Conservation (phyloP, 2,797 vertebrate genomes). For the Mormyrops boulengeri region DNA sequence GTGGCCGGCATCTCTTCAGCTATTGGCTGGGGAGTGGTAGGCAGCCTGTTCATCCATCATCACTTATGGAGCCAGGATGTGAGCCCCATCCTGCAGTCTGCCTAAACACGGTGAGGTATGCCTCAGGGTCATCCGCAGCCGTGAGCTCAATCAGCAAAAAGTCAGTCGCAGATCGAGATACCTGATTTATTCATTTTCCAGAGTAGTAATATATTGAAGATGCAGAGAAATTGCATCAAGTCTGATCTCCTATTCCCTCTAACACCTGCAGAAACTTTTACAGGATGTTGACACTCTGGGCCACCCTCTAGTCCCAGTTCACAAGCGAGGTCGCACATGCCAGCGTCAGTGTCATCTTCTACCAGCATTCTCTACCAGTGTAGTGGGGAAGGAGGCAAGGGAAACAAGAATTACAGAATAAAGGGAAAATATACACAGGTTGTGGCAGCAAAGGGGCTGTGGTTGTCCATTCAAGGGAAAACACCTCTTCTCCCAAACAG, state of each 20-base stretch:
- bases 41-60: background rate
- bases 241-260: background rate
- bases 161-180: background rate
- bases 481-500: background rate
- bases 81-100: background rate
- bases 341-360: background rate
- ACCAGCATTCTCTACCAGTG: background rate
- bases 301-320: background rate
- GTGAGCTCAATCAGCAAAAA: background rate
- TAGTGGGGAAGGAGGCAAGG: background rate
- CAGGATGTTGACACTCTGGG: background rate
- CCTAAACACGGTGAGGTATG: background rate
- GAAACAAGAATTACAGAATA: background rate
- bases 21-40: background rate
- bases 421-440: background rate
- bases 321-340: background rate
- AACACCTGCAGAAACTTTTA: background rate
- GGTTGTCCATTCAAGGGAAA: background rate
- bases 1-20: background rate
- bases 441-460: background rate
- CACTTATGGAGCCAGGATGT: background rate
- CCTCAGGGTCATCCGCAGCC: background rate
- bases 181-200: background rate
- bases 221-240: background rate
- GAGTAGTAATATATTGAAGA: background rate